Evolutionary conservation across 2,113 vertebrate genomes (phyloP).

Genomic region (Steatornis caripensis): DNA sequence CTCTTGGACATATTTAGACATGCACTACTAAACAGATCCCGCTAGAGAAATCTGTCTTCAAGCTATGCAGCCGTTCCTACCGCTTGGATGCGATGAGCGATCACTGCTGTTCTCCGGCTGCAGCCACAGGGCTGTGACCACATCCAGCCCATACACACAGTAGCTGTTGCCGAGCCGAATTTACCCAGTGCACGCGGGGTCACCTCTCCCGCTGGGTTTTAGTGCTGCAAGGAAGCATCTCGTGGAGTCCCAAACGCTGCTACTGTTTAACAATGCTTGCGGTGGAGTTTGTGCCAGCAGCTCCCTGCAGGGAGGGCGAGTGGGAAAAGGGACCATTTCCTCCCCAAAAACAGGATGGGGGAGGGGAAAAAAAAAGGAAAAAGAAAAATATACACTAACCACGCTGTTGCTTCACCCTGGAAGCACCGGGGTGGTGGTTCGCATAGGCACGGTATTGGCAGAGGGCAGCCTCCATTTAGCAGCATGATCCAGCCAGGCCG

Average conservation of each 20-base stretch:
- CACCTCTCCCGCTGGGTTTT: neutral
- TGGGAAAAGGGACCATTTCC: neutral
- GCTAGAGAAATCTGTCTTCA: neutral
- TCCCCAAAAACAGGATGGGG: neutral
- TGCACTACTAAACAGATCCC: constrained; percentile 22
- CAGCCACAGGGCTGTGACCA: neutral
- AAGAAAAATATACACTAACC: neutral
- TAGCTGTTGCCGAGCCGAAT: neutral
- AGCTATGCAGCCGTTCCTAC: neutral
- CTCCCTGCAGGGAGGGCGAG: neutral
- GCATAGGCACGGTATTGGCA: neutral
- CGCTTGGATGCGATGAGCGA: neutral
- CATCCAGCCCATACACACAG: neutral
- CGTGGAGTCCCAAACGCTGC: neutral
- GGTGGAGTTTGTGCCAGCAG: neutral
- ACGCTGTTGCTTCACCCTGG: neutral
- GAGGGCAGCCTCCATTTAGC: neutral
- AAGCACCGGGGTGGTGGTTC: neutral
- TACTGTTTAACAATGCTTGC: neutral
- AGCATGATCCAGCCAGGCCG: neutral
- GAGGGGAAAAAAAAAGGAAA: rapidly evolving
- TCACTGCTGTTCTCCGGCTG: neutral
- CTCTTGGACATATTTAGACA: constrained; percentile 61
- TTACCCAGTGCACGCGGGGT: neutral
- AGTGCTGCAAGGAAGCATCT: neutral